phyloP scores from a whole-genome alignment of 2,797 vertebrate genomes.

The Australoheros facetus region DNA sequence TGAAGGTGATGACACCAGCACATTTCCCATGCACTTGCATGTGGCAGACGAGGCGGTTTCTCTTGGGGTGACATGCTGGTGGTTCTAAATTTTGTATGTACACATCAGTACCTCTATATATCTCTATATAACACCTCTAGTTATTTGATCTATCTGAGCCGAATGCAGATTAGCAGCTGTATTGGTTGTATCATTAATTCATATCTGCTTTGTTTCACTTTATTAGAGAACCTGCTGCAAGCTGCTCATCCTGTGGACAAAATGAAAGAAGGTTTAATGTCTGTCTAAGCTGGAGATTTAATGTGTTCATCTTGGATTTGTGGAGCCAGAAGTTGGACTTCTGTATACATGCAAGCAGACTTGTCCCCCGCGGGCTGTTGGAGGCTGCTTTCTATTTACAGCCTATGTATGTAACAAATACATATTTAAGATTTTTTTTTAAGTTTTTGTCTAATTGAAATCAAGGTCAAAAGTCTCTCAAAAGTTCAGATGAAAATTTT shows the following conservation, averaged over 20 bases:
- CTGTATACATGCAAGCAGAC: neutral
- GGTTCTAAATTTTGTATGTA: too few relatives aligned
- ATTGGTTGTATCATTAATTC: too few relatives aligned
- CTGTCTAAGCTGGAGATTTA: neutral
- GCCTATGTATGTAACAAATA: neutral
- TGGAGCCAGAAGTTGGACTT: neutral
- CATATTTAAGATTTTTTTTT: neutral
- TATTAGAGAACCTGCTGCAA: neutral
- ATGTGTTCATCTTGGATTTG: neutral
- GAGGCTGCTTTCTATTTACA: neutral
- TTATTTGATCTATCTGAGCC: neutral
- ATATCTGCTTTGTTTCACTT: neutral
- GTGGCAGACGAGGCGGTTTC: too few relatives aligned
- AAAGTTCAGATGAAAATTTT: neutral
- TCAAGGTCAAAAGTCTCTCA: neutral
- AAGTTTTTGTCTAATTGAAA: neutral
- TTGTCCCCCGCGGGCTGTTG: too few relatives aligned
- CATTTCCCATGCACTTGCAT: neutral
- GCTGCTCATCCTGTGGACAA: neutral
- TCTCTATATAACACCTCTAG: neutral
- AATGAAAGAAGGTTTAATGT: neutral
- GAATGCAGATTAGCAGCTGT: too few relatives aligned
- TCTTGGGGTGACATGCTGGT: too few relatives aligned
- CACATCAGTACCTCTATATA: too few relatives aligned
- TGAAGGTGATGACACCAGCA: neutral